Evolutionary conservation across 2,888 invertebrate genomes (phyloP), one percentile per base, ranked within the genome.

Genomic region (Plutella xylostella): DNA sequence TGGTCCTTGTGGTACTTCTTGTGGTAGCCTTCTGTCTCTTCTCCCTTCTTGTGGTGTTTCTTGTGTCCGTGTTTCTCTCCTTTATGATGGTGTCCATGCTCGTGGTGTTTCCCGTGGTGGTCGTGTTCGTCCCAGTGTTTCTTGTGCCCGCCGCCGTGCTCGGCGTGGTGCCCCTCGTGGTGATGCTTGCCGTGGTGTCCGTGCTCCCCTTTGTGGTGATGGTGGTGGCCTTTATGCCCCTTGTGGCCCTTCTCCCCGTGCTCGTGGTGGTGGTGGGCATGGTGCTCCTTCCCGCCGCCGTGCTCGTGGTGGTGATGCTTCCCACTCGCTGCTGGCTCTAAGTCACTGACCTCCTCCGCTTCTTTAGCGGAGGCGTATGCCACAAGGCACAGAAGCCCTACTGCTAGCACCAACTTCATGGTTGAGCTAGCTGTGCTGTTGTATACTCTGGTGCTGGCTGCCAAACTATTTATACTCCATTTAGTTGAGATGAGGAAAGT

Each of bases 401-500:
- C 50, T 54, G 66, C 76, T 61, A 72, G 53, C 52, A 79, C 58
- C 59, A 69, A 66, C 72, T 65, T 80, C 83, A 83, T 53, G 78
- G 68, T 66, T 73, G 67, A 57, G 19, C 4, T 37, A n/a, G 37
- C 19, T 14, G 15, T 12, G 37, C 51, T 58, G 60, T 57, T 69
- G 62, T 74, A 64, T 72, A 56, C 55, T 56, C 45, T 52, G 56
- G 48, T 47, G 49, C 48, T 57, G 54, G 54, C 52, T 55, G 52
- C 53, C 62, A 59, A 57, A 53, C 63, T 77, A 76, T 83, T 80
- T 82, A 83, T 83, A 78, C 65, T 68, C 59, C 52, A 52, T 55
- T 58, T 56, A 35, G 33, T 47, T 54, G 50, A 61, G 64, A 66
- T 80, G 72, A 74, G 60, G 80, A 79, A 79, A 78, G 70, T 58